These are phyloP conservation scores for Bombus impatiens DNA, from an alignment of 1,140 invertebrate species.

Conservation along the genomic window DNA sequence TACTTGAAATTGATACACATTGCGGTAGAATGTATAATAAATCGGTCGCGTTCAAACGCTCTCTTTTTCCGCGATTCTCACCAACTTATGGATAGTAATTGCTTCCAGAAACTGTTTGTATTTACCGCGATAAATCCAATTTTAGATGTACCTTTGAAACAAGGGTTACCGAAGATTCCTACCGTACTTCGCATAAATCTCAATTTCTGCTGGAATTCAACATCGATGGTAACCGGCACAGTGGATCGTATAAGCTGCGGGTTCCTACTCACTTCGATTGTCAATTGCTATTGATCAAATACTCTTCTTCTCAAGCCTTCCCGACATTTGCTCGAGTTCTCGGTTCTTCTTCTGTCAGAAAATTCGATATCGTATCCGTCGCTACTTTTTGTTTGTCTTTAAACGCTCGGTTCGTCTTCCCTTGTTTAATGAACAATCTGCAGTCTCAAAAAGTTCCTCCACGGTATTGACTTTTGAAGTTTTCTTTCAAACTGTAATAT, in stretches of 20 bases:
- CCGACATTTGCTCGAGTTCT: not conserved
- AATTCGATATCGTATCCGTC: slow-evolving; percentile 10
- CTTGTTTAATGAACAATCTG: slow-evolving; percentile 11
- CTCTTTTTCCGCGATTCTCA: too few species aligned
- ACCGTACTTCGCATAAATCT: slow-evolving; percentile 22
- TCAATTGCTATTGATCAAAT: slow-evolving; percentile 31
- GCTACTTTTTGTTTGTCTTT: not conserved
- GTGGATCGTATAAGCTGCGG: slow-evolving; percentile 16
- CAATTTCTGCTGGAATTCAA: slow-evolving; percentile 15
- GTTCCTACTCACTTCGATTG: slow-evolving; percentile 20
- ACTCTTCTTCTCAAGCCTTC: not conserved
- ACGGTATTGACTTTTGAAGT: not conserved
- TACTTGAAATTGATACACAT: too few species aligned
- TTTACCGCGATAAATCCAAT: slow-evolving; percentile 12
- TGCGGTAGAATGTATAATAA: too few species aligned
- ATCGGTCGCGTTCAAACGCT: too few species aligned
- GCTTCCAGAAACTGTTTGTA: not conserved
- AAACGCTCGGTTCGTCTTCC: not conserved
- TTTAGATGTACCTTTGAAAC: slow-evolving; percentile 7
- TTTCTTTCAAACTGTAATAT: not conserved
- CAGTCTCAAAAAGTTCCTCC: not conserved
- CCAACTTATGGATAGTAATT: slow-evolving; percentile 4
- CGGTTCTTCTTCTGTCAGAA: not conserved
- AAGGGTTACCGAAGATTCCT: not conserved
- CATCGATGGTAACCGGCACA: slow-evolving; percentile 6